Evolutionary conservation across 1,140 invertebrate genomes (phyloP).

Genomic region (Meloidogyne exigua): DNA sequence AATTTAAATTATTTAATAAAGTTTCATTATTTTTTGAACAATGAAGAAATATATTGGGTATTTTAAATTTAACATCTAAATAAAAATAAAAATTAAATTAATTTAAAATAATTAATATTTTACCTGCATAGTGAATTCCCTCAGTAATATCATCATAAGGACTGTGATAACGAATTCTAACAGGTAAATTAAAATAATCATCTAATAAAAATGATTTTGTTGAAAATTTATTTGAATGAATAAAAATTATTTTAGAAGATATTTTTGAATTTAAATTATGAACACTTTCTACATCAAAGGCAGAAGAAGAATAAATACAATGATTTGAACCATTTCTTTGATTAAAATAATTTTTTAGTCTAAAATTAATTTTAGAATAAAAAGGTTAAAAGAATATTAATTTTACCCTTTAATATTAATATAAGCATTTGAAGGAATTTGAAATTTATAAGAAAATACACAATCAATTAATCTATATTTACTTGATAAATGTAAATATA

Average conservation of each 20-base stretch:
- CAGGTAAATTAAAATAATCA: background rate
- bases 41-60: background rate
- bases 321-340: background rate
- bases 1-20: background rate
- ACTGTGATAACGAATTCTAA: background rate
- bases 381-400: too few relatives aligned
- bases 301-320: background rate
- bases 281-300: background rate
- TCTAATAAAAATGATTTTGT: background rate
- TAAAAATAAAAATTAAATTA: background rate
- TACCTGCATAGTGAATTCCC: background rate
- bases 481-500: background rate
- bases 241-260: background rate
- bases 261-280: background rate
- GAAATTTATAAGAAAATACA: background rate
- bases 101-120: background rate
- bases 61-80: background rate
- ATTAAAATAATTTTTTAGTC: background rate
- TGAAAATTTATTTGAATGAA: constrained; percentile 2
- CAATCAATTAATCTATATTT: constrained; percentile 8
- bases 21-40: background rate
- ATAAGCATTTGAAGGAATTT: constrained; percentile 9
- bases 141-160: background rate
- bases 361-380: background rate
- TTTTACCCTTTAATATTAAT: background rate